A percentile compares a stretch with the other conserved stretches of the same genome.
Evolutionary conservation across 2,113 vertebrate species (phyloP).

Genomic region (Macquaria ambigua): DNA sequence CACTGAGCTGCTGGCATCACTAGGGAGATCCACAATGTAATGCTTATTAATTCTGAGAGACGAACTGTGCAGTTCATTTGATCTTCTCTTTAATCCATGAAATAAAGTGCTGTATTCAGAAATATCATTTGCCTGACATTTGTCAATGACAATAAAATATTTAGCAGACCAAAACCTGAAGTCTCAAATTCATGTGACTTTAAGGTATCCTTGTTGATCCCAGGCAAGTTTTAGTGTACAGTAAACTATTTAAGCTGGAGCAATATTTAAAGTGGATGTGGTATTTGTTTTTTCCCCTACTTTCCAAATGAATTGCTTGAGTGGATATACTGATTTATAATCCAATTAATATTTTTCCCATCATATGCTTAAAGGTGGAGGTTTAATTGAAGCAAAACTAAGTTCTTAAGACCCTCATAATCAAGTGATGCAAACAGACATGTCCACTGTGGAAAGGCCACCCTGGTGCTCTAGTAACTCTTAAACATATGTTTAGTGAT

Average conservation of each 20-base stretch:
- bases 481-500: neutral
- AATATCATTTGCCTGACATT: slow-evolving; percentile 19
- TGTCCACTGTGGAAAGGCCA: neutral
- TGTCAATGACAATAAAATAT: neutral
- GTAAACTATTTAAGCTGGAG: slow-evolving; percentile 16
- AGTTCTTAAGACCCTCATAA: neutral
- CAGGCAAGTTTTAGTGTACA: slow-evolving; percentile 9
- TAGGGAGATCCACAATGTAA: slow-evolving; percentile 59
- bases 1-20: slow-evolving; percentile 52
- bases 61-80: slow-evolving; percentile 50
- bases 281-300: neutral
- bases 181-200: slow-evolving; percentile 13
- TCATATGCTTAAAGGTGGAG: neutral
- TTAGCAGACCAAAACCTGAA: slow-evolving; percentile 8
- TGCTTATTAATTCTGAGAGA: slow-evolving; percentile 49
- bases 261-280: neutral
- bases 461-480: neutral
- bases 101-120: slow-evolving; percentile 32
- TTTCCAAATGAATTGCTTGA: neutral
- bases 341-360: neutral
- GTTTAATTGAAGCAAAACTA: neutral
- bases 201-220: neutral
- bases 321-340: neutral
- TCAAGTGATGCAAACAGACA: neutral
- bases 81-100: slow-evolving; percentile 42